These are phyloP conservation scores for Varanus salvator DNA, from an alignment of 2,113 vertebrate genomes.

Conservation along the genomic window DNA sequence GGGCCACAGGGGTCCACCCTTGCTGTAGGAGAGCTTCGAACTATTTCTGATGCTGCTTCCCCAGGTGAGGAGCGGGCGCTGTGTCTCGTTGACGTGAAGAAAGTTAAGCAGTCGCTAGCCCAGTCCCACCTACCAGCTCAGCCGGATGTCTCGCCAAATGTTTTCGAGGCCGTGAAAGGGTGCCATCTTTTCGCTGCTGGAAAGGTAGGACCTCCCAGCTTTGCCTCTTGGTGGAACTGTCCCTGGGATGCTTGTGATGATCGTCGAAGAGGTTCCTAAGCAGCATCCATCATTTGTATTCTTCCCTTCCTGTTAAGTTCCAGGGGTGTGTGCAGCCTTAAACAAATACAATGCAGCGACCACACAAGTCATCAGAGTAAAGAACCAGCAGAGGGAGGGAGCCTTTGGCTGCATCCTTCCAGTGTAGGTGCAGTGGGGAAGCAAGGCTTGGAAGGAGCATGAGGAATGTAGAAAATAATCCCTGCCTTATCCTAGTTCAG, in stretches of 20 bases:
- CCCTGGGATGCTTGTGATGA: not conserved
- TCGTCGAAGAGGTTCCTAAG: not conserved
- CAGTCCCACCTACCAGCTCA: conserved; percentile 97
- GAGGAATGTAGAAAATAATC: no score
- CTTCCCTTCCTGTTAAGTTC: not conserved
- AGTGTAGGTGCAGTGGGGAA: not conserved
- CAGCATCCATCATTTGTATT: not conserved
- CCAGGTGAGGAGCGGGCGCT: conserved; percentile 94
- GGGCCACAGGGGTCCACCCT: no score
- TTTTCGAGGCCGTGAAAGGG: conserved; percentile 97
- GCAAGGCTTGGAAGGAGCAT: not conserved
- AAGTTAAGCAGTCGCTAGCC: conserved; percentile 94
- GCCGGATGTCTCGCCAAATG: conserved; percentile 89
- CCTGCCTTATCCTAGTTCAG: no score
- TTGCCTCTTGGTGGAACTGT: not conserved
- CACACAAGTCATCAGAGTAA: not conserved
- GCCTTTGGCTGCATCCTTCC: not conserved
- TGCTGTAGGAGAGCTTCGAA: no score
- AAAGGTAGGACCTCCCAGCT: conserved; percentile 79
- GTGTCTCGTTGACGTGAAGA: conserved; percentile 95
- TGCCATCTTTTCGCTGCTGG: conserved; percentile 97
- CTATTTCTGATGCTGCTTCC: conserved; percentile 7
- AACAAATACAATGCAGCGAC: no score
- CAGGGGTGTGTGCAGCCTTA: not conserved
- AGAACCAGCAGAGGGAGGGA: not conserved